Evolutionary conservation across 2,113 vertebrate genomes (phyloP).

Genomic region (Vanacampus margaritifer): DNA sequence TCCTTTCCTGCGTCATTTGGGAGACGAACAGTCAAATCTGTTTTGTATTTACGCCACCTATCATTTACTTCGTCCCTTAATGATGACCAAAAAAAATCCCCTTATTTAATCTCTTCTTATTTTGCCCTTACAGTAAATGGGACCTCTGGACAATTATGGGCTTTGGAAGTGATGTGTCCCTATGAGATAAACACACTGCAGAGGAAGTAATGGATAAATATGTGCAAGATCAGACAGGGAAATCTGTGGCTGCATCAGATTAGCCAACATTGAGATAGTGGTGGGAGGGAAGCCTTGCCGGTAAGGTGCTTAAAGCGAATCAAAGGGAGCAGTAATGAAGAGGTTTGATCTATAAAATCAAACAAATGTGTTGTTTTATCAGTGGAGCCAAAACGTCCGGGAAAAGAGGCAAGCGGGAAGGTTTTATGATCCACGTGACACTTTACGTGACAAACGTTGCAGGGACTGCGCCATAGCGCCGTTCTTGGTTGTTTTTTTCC

Average conservation of each 20-base stretch:
- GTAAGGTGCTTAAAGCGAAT: conserved; percentile 30
- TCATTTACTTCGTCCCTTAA: conserved; percentile 37
- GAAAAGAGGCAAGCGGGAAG: neutral
- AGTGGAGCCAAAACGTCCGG: neutral
- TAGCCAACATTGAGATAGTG: conserved; percentile 52
- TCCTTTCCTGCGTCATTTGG: conserved; percentile 11
- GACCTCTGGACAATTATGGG: conserved; percentile 40
- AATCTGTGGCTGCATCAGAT: conserved; percentile 65
- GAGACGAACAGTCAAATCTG: conserved; percentile 40
- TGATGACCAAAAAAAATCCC: conserved; percentile 52
- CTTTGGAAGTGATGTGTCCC: conserved; percentile 46
- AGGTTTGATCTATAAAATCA: conserved; percentile 31
- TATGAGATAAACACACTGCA: conserved; percentile 50
- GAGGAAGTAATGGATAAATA: conserved; percentile 61
- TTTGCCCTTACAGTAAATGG: conserved; percentile 52
- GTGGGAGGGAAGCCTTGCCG: conserved; percentile 35
- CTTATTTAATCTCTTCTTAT: conserved; percentile 31
- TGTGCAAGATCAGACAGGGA: conserved; percentile 56
- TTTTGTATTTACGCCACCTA: conserved; percentile 24
- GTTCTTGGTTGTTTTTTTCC: neutral
- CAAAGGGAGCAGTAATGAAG: conserved; percentile 9
- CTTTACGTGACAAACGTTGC: neutral
- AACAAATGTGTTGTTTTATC: conserved; percentile 16
- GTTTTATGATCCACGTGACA: conserved; percentile 4
- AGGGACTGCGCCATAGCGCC: neutral